Conservation (phyloP, 2,113 vertebrate species). For the Pangasianodon hypophthalmus region DNA sequence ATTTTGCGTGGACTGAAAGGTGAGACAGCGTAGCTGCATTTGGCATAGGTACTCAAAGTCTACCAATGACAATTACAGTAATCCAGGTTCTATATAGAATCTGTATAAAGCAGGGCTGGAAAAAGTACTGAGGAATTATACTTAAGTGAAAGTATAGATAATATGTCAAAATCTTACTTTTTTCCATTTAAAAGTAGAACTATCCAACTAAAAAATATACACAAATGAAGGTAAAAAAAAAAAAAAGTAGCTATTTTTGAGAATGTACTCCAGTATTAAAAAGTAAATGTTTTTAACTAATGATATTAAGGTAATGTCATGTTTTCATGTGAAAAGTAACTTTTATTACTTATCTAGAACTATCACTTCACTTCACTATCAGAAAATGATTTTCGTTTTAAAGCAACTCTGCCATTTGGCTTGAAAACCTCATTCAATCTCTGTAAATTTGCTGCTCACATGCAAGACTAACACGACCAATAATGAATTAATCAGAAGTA, state of each 20-base stretch:
- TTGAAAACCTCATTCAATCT: not conserved
- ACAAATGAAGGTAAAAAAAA: not conserved
- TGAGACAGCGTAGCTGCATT: not conserved
- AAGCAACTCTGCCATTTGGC: not conserved
- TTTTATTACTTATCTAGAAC: not conserved
- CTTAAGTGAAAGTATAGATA: not conserved
- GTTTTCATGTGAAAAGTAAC: no score
- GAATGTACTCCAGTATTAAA: no score
- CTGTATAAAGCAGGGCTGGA: not conserved
- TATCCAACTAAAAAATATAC: not conserved
- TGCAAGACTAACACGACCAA: not conserved
- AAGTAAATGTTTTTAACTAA: no score
- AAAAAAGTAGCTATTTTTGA: no score
- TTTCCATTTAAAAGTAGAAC: not conserved
- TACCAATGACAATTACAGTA: not conserved
- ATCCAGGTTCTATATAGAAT: not conserved
- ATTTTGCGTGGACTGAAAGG: not conserved
- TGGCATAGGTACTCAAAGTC: not conserved
- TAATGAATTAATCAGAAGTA: not conserved
- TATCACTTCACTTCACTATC: no score
- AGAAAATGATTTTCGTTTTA: not conserved
- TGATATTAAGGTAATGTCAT: no score
- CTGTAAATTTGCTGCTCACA: not conserved
- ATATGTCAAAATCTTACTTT: not conserved
- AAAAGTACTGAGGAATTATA: not conserved